Base-by-base conservation (phyloP, 2,888 invertebrate genomes). In the Melanophora roralis region DNA sequence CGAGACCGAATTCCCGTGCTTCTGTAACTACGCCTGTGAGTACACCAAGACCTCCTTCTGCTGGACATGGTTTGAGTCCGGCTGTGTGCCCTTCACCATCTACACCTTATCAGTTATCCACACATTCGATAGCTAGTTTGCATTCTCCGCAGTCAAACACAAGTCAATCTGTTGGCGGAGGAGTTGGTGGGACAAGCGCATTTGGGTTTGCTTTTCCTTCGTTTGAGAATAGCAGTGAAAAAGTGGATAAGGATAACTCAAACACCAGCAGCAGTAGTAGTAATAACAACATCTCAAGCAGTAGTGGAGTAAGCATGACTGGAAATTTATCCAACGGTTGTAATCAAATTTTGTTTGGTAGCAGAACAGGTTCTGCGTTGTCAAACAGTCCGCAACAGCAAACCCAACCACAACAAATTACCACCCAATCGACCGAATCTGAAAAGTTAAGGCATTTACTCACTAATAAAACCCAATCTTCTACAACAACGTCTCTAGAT, bases 1-100 rank as follows among this genome's bases (percentile, higher is more conserved):
- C 90, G n/a, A 88, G 93, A 79, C 93, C 94, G 23, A 93, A 93
- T 84, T 94, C 94, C 49, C 90, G 94, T 81, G 92, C 93, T 82
- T 93, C 93, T 84, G 91, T 92, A 45, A 91, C 92, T 40, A 91
- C 92, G 69, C 91, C 92, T 23, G 92, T 92, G 51, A 92, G 92
- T 82, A 93, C 93, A 71, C 92, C 93, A 23, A 92, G 93, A 67
- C 93, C 93, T 60, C 92, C 93, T 34, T 92, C 93, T 7, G 92
- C 92, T 62, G 88, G 88, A 0, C 93, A 93, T 77, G 92, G 92
- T 53, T 90, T 88, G 55, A 90, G 90, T 86, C 90, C 88, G 83
- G 90, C 90, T 78, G 91, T 89, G 53, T 91, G 89, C 86, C 91
- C 88, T 83, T 90, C 90, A 73, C 91, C 89, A 81, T 91, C 90